Conservation (phyloP, 2,113 vertebrate genomes). For the Ia io region DNA sequence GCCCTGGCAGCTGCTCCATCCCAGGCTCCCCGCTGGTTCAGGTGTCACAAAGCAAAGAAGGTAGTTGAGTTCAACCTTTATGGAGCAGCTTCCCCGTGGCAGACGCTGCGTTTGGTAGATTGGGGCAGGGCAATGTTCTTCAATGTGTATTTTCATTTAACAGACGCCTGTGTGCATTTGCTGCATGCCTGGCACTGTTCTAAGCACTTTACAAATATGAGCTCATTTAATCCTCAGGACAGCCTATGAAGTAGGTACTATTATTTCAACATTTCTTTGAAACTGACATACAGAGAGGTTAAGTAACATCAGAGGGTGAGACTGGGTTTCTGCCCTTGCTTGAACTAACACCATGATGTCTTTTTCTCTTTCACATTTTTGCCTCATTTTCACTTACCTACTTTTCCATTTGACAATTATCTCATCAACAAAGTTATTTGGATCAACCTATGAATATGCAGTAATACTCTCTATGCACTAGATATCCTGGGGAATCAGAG, state of each 20-base stretch:
- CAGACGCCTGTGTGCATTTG: neutral
- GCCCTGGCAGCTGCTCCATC: neutral
- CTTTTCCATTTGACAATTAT: neutral
- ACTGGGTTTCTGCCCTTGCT: neutral
- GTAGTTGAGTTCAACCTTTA: neutral
- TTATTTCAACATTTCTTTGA: neutral
- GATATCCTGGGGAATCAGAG: neutral
- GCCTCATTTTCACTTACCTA: neutral
- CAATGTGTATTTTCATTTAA: conserved; percentile 34
- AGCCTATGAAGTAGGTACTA: neutral
- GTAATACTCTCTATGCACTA: neutral
- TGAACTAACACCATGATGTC: neutral
- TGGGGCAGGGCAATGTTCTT: neutral
- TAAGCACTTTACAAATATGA: neutral
- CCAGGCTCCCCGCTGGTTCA: neutral
- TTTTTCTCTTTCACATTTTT: neutral
- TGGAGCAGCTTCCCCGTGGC: neutral
- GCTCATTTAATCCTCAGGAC: conserved; percentile 1
- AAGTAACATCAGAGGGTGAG: neutral
- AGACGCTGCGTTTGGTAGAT: neutral
- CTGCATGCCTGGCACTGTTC: neutral
- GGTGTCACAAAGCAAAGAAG: neutral
- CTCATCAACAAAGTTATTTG: neutral
- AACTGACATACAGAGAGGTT: neutral
- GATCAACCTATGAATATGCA: neutral